A percentile compares a stretch with the other conserved stretches of the same genome.
phyloP scores from a whole-genome alignment of 2,888 invertebrate genomes.

The Tinea trinotella region DNA sequence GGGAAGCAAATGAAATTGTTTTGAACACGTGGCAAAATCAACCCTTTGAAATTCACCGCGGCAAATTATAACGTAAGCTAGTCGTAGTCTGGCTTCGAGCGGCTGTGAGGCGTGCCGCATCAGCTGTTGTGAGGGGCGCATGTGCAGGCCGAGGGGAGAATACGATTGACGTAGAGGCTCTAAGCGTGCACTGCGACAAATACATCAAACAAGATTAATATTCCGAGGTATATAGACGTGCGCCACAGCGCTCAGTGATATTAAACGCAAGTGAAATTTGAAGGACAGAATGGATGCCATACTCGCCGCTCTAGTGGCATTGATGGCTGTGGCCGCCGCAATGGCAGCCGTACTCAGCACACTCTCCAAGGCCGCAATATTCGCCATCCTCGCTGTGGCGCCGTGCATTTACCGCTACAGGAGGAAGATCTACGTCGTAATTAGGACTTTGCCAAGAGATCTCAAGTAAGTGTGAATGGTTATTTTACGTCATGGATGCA shows the following conservation, averaged over 20 bases:
- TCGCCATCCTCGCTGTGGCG: constrained; percentile 71
- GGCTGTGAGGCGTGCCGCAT: constrained; percentile 26
- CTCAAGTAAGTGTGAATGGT: constrained; percentile 75
- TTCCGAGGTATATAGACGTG: background rate
- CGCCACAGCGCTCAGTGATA: background rate
- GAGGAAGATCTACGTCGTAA: constrained; percentile 73
- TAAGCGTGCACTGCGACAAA: constrained; percentile 12
- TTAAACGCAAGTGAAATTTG: background rate
- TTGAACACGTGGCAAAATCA: background rate
- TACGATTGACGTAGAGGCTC: constrained; percentile 33
- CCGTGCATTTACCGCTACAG: constrained; percentile 71
- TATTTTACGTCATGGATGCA: no score
- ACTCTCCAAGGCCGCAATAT: constrained; percentile 80
- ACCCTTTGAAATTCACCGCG: background rate
- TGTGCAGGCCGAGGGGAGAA: constrained; percentile 51
- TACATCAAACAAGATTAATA: background rate
- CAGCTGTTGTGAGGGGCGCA: constrained; percentile 61
- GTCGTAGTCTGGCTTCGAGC: no score
- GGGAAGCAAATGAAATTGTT: background rate
- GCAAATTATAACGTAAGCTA: no score
- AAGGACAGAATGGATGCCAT: constrained; percentile 56
- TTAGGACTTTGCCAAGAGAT: constrained; percentile 78
- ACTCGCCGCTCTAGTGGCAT: constrained; percentile 63
- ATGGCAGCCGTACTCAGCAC: constrained; percentile 74
- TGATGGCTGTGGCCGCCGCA: constrained; percentile 67